Evolutionary conservation across 1,140 invertebrate genomes (phyloP).

Genomic region (Globodera rostochiensis): DNA sequence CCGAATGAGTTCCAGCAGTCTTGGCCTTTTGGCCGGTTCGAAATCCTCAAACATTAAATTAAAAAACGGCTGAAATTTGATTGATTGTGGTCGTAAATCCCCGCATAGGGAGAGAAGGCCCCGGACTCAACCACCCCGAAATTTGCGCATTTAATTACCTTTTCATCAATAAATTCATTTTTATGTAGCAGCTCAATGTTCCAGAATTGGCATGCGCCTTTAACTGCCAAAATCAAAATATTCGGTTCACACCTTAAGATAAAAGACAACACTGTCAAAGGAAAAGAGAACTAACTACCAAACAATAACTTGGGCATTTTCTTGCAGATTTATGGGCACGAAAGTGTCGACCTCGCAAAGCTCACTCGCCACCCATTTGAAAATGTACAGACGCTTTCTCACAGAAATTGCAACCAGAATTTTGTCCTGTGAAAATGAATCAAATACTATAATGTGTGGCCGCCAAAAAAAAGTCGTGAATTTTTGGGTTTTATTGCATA

Average conservation of each 20-base stretch:
- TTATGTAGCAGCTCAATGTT: not conserved
- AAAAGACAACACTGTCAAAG: no score
- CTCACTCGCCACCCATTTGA: slow-evolving; percentile 52
- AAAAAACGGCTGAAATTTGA: no score
- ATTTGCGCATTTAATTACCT: not conserved
- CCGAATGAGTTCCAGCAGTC: not conserved
- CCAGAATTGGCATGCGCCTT: not conserved
- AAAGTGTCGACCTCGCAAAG: slow-evolving; percentile 16
- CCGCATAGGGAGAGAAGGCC: no score
- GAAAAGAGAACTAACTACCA: slow-evolving; percentile 25
- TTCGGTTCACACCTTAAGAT: not conserved
- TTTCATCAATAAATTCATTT: not conserved
- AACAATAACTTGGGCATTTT: slow-evolving; percentile 33
- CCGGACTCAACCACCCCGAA: no score
- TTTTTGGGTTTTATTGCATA: no score
- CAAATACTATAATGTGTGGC: no score
- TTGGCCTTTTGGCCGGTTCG: not conserved
- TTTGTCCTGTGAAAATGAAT: slow-evolving; percentile 17
- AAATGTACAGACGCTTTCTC: slow-evolving; percentile 38
- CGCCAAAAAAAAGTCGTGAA: no score
- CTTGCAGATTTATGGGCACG: slow-evolving; percentile 22
- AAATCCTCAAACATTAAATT: no score
- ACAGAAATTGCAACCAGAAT: slow-evolving; percentile 37
- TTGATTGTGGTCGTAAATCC: no score
- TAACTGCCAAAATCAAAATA: not conserved